phyloP scores from a whole-genome alignment of 2,113 vertebrate species.

The Clarias magur region DNA sequence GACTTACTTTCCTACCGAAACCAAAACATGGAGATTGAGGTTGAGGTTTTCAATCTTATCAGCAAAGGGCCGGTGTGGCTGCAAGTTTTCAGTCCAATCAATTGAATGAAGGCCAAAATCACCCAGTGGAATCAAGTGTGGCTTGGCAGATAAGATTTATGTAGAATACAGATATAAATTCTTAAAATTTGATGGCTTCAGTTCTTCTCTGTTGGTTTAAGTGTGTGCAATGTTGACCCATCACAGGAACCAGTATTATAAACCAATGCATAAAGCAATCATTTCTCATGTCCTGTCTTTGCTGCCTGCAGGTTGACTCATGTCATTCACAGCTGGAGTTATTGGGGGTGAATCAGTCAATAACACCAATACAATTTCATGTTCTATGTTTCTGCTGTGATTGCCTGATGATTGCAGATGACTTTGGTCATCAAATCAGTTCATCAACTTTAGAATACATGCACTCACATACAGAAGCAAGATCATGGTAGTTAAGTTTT shows the following conservation, averaged over 20 bases:
- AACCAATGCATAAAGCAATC: conserved; percentile 25
- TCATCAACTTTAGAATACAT: conserved; percentile 55
- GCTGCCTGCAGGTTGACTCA: conserved; percentile 39
- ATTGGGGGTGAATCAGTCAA: conserved; percentile 58
- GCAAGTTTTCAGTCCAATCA: neutral
- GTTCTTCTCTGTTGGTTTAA: neutral
- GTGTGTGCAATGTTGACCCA: conserved; percentile 22
- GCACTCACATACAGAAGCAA: conserved; percentile 50
- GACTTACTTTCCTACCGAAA: conserved; percentile 9
- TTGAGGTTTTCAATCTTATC: neutral
- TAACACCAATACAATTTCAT: conserved; percentile 55
- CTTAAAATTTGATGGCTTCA: conserved; percentile 24
- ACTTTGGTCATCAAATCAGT: conserved; percentile 34
- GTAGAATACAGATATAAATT: conserved; percentile 47
- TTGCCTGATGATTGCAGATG: conserved; percentile 38
- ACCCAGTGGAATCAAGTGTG: neutral
- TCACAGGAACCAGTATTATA: conserved; percentile 21
- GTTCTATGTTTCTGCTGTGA: conserved; percentile 47
- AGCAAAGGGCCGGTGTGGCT: neutral
- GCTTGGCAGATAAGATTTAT: neutral
- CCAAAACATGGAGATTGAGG: conserved; percentile 25
- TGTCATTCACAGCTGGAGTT: conserved; percentile 54
- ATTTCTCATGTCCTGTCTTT: conserved; percentile 6
- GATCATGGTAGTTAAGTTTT: conserved; percentile 54
- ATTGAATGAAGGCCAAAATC: conserved; percentile 1